Conservation (phyloP, 2,113 vertebrate genomes). For the Melanerpes aurifrons region DNA sequence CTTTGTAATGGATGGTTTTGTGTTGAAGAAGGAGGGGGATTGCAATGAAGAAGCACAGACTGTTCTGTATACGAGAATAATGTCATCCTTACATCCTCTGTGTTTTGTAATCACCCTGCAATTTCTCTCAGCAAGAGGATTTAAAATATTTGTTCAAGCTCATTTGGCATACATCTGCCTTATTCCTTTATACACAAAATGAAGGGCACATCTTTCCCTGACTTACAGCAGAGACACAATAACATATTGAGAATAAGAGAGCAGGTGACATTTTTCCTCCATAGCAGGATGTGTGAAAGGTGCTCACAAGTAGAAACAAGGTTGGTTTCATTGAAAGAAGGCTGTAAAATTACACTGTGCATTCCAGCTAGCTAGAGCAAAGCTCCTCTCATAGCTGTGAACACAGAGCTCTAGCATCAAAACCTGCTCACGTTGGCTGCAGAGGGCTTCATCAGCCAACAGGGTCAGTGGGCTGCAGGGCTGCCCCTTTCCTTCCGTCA, state of each 20-base stretch:
- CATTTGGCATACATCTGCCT: background rate
- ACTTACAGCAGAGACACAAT: background rate
- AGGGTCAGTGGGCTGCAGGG: background rate
- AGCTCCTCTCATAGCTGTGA: background rate
- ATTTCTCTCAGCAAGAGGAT: background rate
- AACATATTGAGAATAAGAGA: background rate
- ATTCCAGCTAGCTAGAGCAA: background rate
- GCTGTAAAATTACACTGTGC: background rate
- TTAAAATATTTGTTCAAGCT: background rate
- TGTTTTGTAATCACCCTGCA: slow-evolving; percentile 11
- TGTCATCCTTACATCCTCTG: background rate
- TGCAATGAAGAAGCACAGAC: background rate
- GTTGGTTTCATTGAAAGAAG: background rate
- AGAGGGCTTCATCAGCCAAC: background rate
- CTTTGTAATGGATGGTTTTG: slow-evolving; percentile 1
- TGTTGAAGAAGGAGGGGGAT: background rate
- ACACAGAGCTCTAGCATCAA: accelerated
- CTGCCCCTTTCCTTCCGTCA: background rate
- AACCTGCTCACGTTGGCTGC: accelerated
- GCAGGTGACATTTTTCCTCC: background rate
- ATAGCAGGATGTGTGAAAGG: background rate
- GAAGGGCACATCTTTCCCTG: background rate
- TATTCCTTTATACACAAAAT: background rate
- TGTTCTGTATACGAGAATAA: background rate
- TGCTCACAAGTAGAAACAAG: accelerated